Evolutionary conservation across 2,113 vertebrate genomes (phyloP).

Genomic region (Amphiprion ocellaris): DNA sequence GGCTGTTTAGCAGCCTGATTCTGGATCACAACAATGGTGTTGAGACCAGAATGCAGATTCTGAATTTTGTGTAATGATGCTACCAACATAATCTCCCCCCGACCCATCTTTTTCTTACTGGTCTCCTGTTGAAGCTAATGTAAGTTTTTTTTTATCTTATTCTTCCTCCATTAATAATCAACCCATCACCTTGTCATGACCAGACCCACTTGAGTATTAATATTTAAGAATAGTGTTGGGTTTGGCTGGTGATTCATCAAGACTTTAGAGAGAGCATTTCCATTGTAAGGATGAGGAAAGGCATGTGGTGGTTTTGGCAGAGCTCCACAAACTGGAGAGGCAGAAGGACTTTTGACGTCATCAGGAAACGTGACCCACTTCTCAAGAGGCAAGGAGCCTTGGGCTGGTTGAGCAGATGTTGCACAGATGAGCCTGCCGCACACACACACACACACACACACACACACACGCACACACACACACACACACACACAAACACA

Average conservation of each 20-base stretch:
- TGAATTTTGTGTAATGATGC: too few relatives aligned
- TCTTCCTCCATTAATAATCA: constrained; percentile 17
- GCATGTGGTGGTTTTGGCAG: constrained; percentile 78
- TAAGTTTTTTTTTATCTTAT: constrained; percentile 1
- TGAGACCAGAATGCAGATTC: constrained; percentile 2
- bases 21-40: constrained; percentile 27
- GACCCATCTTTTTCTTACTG: neutral
- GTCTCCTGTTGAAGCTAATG: neutral
- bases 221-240: constrained; percentile 37
- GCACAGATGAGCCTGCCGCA: constrained; percentile 68
- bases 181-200: constrained; percentile 29
- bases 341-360: constrained; percentile 83
- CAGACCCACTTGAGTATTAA: constrained; percentile 31
- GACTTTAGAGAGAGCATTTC: constrained; percentile 64
- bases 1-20: constrained; percentile 21
- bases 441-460: constrained; percentile 13
- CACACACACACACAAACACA: constrained; percentile 13
- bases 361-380: constrained; percentile 84
- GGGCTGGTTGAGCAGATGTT: constrained; percentile 81
- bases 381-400: constrained; percentile 79
- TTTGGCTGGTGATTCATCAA: constrained; percentile 69
- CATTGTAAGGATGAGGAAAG: constrained; percentile 70
- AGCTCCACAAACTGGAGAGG: constrained; percentile 71
- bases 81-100: neutral
- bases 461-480: constrained; percentile 7